A percentile compares a stretch with the other conserved stretches of the same genome.
phyloP scores from a whole-genome alignment of 2,888 invertebrate genomes.

The Eudemis profundana region DNA sequence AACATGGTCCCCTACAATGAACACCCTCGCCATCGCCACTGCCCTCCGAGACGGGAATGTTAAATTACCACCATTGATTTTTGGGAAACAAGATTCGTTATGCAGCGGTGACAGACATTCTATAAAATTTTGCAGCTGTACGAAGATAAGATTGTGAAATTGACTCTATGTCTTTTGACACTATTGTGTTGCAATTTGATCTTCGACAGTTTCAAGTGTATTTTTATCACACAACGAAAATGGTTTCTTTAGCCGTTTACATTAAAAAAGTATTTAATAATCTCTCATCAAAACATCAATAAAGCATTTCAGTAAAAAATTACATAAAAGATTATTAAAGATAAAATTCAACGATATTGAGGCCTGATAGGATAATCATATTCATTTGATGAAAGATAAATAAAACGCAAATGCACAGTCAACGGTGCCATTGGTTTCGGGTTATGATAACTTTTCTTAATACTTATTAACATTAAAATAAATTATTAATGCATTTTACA shows the following conservation, averaged over 20 bases:
- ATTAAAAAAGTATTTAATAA: too few species aligned
- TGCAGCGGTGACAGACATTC: slow-evolving; percentile 3
- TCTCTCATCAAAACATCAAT: neutral
- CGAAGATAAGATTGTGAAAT: slow-evolving; percentile 10
- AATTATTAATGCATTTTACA: slow-evolving; percentile 9
- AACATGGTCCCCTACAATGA: slow-evolving; percentile 62
- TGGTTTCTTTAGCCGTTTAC: too few species aligned
- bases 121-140: slow-evolving; percentile 11
- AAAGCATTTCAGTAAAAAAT: neutral
- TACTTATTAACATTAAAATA: slow-evolving; percentile 2
- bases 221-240: too few species aligned
- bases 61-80: slow-evolving; percentile 65
- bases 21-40: slow-evolving; percentile 61
- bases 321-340: slow-evolving; percentile 16
- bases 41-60: slow-evolving; percentile 60
- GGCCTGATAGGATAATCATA: slow-evolving; percentile 25
- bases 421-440: neutral
- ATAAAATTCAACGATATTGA: slow-evolving; percentile 11
- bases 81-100: slow-evolving; percentile 39
- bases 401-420: slow-evolving; percentile 2
- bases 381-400: slow-evolving; percentile 26
- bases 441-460: slow-evolving; percentile 4
- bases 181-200: neutral
- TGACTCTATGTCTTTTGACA: neutral
- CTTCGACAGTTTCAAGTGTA: neutral